Conservation (phyloP, 2,797 vertebrate genomes). For the Takifugu rubripes region DNA sequence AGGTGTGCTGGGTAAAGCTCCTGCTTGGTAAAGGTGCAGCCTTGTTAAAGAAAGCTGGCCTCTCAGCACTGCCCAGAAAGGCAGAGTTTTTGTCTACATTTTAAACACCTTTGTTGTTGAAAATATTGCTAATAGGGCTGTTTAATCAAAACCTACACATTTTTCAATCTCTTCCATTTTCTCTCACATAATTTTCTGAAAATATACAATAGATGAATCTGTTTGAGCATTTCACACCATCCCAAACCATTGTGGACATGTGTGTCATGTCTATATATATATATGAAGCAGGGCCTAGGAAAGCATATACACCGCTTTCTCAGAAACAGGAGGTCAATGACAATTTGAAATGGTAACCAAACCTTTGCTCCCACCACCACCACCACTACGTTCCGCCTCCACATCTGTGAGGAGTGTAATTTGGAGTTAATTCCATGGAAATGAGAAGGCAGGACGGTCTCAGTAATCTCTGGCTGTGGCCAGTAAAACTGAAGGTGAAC, state of each 20-base stretch:
- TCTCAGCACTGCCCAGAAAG: conserved; percentile 62
- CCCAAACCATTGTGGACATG: conserved; percentile 43
- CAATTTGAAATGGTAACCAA: conserved; percentile 56
- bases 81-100: too few species aligned
- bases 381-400: background rate
- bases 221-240: conserved; percentile 34
- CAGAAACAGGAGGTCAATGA: conserved; percentile 51
- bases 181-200: background rate
- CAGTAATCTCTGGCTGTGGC: conserved; percentile 53
- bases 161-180: background rate
- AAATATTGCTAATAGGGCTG: conserved; percentile 16
- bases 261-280: too few species aligned
- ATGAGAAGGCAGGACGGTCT: conserved; percentile 62
- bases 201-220: conserved; percentile 5
- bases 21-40: conserved; percentile 66
- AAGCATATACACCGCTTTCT: conserved; percentile 36
- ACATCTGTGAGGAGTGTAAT: conserved; percentile 62
- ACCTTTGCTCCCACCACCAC: conserved; percentile 8
- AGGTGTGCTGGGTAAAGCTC: conserved; percentile 14
- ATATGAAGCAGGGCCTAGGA: background rate
- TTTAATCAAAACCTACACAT: background rate
- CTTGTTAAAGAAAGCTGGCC: conserved; percentile 48
- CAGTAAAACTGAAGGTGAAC: conserved; percentile 46
- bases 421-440: conserved; percentile 55
- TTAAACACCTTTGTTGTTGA: conserved; percentile 27